These are phyloP conservation scores for Callipepla squamata DNA, from an alignment of 2,113 vertebrate species.

Conservation along the genomic window DNA sequence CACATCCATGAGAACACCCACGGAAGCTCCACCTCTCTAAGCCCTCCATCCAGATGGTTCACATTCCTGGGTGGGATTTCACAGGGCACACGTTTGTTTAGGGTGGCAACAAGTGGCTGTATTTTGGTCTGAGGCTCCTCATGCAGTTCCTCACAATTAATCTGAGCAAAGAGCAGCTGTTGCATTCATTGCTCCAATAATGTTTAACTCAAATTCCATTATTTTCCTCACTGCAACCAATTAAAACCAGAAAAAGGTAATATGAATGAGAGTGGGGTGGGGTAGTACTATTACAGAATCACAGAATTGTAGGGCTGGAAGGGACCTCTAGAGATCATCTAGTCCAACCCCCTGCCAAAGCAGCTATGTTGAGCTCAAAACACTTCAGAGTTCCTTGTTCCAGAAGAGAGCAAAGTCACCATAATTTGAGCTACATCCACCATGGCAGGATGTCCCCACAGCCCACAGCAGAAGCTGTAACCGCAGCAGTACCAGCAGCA, in stretches of 20 bases:
- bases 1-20: background rate
- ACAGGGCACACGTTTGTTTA: background rate
- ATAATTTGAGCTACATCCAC: background rate
- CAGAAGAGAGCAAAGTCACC: background rate
- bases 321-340: no score
- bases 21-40: background rate
- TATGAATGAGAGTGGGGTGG: rapidly evolving
- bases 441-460: background rate
- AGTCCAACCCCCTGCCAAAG: no score
- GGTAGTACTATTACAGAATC: no score
- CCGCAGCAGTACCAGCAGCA: background rate
- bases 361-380: background rate
- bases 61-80: slow-evolving; percentile 38
- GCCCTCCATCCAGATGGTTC: background rate
- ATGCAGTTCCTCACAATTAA: background rate
- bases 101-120: background rate
- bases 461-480: background rate
- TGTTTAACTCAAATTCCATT: background rate
- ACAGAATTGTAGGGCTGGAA: no score
- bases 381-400: rapidly evolving
- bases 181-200: background rate
- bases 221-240: background rate
- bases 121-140: background rate
- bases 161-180: background rate
- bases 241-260: background rate